Base-by-base conservation (phyloP, 2,113 vertebrate genomes). In the Cavia porcellus region DNA sequence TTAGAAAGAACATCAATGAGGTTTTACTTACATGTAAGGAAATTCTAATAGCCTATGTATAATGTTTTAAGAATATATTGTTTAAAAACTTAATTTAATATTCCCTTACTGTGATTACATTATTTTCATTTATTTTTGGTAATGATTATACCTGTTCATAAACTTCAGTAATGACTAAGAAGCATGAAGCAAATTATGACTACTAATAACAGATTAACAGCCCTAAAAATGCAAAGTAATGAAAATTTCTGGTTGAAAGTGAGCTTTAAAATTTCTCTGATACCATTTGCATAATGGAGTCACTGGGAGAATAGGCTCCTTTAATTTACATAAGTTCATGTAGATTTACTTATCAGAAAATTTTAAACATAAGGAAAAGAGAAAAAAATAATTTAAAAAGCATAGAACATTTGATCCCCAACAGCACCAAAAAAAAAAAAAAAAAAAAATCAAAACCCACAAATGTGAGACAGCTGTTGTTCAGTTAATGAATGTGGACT, bases 121-220 rank as follows among this genome's bases (percentile, higher is more conserved):
- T 82, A 83, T 88, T 75, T 86, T 85, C 59, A 47, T 42, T 83
- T 91, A 83, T 86, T 93, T 96, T 88, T 84, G 66, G 24, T 89
- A 96, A 95, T 35, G 72, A 72, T 84, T 52, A 20, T 89, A 19
- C 90, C 28, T 97, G 96, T 92, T 93, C 45, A 55, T 86, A 86
- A 94, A 32, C 84, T 47, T 95, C 87, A 94, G n/a, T 84, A 32
- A 86, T 88, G 28, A 84, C 59, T 84, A 81, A 91, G 17, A 91
- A 62, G 24, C 72, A 59, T 92, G 35, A 85, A 74, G 72, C 50
- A 89, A 55, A 93, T 82, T 89, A 38, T 81, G 57, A 88, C 70
- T 75, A 50, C 28, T 81, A 10, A 70, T 81, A 52, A 89, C 52
- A 94, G 45, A 74, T 86, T 94, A 68, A 62, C 77, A 79, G 25